Percentiles rank a stretch among this genome's conserved stretches.
Conservation (phyloP, 2,797 vertebrate genomes). For the Ciconia nigra region DNA sequence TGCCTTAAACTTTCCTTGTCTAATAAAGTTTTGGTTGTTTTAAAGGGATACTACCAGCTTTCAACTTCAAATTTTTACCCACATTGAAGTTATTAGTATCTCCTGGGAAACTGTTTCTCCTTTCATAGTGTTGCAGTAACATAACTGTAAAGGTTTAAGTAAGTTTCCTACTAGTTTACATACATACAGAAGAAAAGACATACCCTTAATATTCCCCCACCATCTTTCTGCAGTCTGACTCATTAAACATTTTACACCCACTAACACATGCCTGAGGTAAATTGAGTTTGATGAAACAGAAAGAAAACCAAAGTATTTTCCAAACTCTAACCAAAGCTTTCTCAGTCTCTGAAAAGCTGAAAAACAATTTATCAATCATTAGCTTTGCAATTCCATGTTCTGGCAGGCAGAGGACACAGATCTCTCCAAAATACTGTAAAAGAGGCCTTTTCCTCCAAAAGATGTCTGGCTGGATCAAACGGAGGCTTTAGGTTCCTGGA, state of each 20-base stretch:
- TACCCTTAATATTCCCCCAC: background rate
- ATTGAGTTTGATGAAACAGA: background rate
- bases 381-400: background rate
- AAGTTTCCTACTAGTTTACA: background rate
- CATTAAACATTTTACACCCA: background rate
- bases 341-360: background rate
- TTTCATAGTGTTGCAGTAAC: background rate
- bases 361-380: background rate
- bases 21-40: background rate
- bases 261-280: background rate
- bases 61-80: background rate
- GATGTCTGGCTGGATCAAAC: background rate
- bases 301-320: background rate
- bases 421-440: background rate
- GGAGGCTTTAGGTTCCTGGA: background rate
- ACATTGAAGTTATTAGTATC: background rate
- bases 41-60: background rate
- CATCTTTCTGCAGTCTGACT: background rate
- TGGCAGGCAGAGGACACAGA: background rate
- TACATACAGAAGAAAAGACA: background rate
- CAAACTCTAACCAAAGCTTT: background rate
- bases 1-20: background rate
- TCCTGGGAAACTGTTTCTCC: background rate
- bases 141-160: background rate
- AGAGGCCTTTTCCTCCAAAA: background rate